Evolutionary conservation across 2,113 vertebrate species (phyloP).

Genomic region (Columba livia): DNA sequence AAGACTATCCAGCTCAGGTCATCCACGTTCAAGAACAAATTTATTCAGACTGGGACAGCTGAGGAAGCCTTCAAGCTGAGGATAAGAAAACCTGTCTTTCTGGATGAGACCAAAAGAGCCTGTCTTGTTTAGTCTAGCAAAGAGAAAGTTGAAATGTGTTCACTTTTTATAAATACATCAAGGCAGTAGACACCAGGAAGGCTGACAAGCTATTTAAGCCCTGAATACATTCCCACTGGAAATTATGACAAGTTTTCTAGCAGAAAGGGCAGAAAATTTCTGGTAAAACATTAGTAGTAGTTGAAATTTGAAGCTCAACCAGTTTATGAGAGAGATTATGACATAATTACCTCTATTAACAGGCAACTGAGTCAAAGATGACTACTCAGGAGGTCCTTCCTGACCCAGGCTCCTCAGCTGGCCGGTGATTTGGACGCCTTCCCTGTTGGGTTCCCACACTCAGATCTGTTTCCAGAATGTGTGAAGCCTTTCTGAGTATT

Average conservation of each 20-base stretch:
- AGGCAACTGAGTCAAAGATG: background rate
- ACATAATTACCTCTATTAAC: background rate
- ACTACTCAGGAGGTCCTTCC: background rate
- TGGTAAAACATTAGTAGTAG: background rate
- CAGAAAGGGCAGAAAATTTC: background rate
- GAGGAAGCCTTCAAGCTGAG: background rate
- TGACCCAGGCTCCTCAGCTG: background rate
- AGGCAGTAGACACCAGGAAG: background rate
- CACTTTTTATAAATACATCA: background rate
- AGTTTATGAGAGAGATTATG: background rate
- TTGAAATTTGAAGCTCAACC: background rate
- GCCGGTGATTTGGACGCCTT: background rate
- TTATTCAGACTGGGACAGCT: background rate
- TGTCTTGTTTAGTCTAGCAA: background rate
- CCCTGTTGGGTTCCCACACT: background rate
- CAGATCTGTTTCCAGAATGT: background rate
- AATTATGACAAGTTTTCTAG: conserved; percentile 7
- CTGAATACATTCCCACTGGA: background rate
- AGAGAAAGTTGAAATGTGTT: background rate
- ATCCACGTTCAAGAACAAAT: background rate
- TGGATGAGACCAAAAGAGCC: background rate
- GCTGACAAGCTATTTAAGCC: background rate
- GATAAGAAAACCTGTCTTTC: background rate
- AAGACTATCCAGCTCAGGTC: background rate
- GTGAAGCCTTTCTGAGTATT: background rate